A percentile compares a stretch with the other conserved stretches of the same genome.
Conservation (phyloP, 2,797 vertebrate genomes). For the Percopsis omiscomaycus region DNA sequence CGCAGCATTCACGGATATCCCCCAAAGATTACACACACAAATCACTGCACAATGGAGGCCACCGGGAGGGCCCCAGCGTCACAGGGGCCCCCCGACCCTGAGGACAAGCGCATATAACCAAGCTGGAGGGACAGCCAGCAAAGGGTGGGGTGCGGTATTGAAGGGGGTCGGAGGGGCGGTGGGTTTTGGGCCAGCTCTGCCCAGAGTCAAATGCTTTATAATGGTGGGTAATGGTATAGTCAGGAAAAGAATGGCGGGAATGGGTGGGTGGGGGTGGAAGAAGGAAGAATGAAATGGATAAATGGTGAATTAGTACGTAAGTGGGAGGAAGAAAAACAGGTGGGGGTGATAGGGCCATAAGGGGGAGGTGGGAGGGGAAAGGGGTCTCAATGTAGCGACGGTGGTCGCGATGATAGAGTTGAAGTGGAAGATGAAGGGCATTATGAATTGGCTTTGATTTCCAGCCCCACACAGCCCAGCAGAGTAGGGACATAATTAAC, state of each 20-base stretch:
- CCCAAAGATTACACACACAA: constrained; percentile 94
- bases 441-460: not conserved
- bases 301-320: constrained; percentile 43
- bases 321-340: constrained; percentile 7
- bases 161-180: constrained; percentile 26
- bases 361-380: not conserved
- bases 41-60: constrained; percentile 90
- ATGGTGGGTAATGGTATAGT: constrained; percentile 89
- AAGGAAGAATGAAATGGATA: constrained; percentile 74
- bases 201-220: constrained; percentile 91
- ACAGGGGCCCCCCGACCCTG: constrained; percentile 81
- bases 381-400: constrained; percentile 42
- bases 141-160: constrained; percentile 28
- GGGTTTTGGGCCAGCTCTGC: constrained; percentile 65
- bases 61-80: constrained; percentile 80
- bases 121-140: constrained; percentile 62
- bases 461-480: too few species aligned
- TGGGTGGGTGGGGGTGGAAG: constrained; percentile 69
- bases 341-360: too few species aligned
- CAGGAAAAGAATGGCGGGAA: constrained; percentile 65
- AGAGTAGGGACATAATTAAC: constrained; percentile 93
- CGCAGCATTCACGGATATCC: constrained; percentile 88
- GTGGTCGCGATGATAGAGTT: constrained; percentile 57
- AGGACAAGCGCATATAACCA: constrained; percentile 85
- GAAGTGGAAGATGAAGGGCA: constrained; percentile 54